These are phyloP conservation scores for Sylvietta virens DNA, from an alignment of 2,113 vertebrate genomes.

Conservation along the genomic window DNA sequence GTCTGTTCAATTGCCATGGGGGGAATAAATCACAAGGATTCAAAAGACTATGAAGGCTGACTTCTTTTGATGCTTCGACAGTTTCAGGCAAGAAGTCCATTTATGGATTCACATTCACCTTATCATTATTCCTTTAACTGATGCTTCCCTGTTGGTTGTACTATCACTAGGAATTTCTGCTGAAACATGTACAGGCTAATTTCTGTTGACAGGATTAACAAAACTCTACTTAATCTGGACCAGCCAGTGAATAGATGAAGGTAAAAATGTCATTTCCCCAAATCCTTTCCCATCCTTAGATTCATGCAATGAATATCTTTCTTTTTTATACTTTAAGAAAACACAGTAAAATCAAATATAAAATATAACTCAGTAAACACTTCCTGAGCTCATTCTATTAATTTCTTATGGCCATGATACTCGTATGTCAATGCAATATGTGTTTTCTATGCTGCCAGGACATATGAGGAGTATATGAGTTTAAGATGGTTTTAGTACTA, in stretches of 20 bases:
- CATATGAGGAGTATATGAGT: not conserved
- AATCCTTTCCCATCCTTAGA: not conserved
- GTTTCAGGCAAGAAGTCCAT: not conserved
- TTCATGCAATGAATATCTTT: not conserved
- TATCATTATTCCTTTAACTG: not conserved
- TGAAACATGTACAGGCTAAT: not conserved
- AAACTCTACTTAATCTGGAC: not conserved
- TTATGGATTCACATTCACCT: not conserved
- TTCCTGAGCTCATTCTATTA: not conserved
- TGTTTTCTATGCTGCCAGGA: not conserved
- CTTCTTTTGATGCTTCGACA: not conserved
- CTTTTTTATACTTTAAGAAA: not conserved
- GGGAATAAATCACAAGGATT: not conserved
- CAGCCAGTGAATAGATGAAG: not conserved
- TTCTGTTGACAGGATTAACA: slow-evolving; percentile 9
- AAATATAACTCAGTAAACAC: not conserved
- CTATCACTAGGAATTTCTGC: not conserved
- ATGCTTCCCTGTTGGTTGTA: not conserved
- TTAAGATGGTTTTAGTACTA: not conserved
- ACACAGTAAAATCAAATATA: not conserved
- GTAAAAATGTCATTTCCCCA: not conserved
- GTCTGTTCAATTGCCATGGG: not conserved
- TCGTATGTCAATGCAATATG: not conserved
- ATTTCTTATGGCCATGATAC: not conserved
- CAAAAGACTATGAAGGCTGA: not conserved